These are phyloP conservation scores for Eidolon helvum DNA, from an alignment of 2,113 vertebrate species.

Conservation along the genomic window DNA sequence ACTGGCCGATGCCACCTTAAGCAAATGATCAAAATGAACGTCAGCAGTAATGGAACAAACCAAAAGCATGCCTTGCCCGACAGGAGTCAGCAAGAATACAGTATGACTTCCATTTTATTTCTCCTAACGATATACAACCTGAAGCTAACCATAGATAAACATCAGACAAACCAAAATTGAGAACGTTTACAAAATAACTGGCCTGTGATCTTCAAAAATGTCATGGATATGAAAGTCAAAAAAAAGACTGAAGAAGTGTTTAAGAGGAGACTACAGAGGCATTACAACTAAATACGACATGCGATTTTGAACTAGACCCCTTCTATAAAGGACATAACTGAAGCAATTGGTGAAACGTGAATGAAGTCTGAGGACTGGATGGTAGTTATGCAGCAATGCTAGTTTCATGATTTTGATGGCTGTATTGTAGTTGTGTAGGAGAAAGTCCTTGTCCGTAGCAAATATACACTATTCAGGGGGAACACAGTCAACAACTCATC, in stretches of 20 bases:
- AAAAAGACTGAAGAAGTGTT: background rate
- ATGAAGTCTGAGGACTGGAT: conserved; percentile 5
- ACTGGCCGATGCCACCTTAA: background rate
- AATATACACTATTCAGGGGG: conserved; percentile 1
- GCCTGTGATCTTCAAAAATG: conserved; percentile 15
- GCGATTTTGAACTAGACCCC: background rate
- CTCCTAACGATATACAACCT: background rate
- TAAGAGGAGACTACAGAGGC: background rate
- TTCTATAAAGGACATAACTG: conserved; percentile 1
- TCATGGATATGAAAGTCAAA: background rate
- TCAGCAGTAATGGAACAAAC: conserved; percentile 5
- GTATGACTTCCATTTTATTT: background rate
- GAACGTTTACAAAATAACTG: background rate
- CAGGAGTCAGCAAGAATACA: conserved; percentile 17
- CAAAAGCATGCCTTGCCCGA: background rate
- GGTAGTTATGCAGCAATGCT: background rate
- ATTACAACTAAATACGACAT: background rate
- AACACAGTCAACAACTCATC: background rate
- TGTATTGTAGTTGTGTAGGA: background rate
- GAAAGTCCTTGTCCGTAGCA: background rate
- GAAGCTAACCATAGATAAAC: conserved; percentile 8
- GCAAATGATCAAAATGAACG: conserved; percentile 16
- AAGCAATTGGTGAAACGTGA: background rate
- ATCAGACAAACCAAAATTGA: conserved; percentile 9
- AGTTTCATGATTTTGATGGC: background rate